Evolutionary conservation across 2,113 vertebrate genomes (phyloP).

Genomic region (Pelodiscus sinensis): DNA sequence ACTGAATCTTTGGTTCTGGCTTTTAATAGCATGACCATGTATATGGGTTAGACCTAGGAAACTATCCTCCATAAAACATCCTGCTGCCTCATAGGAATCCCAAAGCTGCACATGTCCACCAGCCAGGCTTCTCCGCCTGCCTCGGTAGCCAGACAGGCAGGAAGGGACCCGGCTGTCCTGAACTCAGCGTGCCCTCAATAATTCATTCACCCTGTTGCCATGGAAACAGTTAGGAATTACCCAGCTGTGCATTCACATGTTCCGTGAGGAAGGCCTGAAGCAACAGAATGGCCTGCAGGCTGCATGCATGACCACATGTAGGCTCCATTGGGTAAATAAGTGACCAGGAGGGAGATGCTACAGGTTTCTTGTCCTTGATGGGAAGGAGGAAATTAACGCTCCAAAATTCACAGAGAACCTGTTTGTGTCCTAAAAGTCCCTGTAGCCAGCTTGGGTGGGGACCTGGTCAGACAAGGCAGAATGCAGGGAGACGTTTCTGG

Average conservation of each 20-base stretch:
- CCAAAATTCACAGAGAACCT: not conserved
- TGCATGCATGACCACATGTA: not conserved
- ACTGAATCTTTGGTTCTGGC: not conserved
- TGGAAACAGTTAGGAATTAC: not conserved
- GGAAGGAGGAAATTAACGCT: not conserved
- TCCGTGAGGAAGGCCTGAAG: not conserved
- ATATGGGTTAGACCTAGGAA: rapidly evolving
- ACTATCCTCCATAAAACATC: rapidly evolving
- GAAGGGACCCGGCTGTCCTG: not conserved
- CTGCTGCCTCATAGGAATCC: rapidly evolving
- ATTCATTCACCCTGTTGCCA: not conserved
- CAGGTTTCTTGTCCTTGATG: not conserved
- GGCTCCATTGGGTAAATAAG: not conserved
- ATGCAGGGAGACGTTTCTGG: rapidly evolving
- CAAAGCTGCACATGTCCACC: not conserved
- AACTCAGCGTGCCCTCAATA: not conserved
- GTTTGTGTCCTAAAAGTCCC: not conserved
- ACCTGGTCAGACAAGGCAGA: not conserved
- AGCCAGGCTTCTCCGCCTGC: rapidly evolving
- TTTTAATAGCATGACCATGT: not conserved
- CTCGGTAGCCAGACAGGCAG: not conserved
- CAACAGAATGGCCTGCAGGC: not conserved
- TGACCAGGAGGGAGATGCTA: not conserved
- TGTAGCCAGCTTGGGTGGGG: not conserved
- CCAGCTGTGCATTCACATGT: rapidly evolving